Conservation (phyloP, 2,113 vertebrate species). For the Arothron firmamentum region DNA sequence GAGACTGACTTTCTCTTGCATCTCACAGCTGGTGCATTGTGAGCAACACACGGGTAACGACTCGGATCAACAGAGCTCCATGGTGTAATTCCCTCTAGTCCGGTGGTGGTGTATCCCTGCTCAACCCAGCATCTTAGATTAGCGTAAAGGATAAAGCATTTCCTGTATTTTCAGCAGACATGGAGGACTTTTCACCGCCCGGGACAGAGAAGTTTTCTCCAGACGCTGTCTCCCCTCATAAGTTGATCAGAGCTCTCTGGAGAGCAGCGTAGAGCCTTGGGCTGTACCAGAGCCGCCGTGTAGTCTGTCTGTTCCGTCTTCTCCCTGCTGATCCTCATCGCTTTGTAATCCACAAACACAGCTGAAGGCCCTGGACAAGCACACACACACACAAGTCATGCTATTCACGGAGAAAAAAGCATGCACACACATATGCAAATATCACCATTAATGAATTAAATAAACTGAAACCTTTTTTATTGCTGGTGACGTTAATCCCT, state of each 20-base stretch:
- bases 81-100: conserved; percentile 31
- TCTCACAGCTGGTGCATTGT: conserved; percentile 14
- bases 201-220: conserved; percentile 22
- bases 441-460: no score
- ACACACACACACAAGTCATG: conserved; percentile 10
- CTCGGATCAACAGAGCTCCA: neutral
- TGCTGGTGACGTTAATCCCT: neutral
- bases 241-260: conserved; percentile 42
- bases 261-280: conserved; percentile 43
- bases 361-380: neutral
- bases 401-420: neutral
- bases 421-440: no score
- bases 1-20: conserved; percentile 28
- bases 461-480: no score
- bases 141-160: conserved; percentile 10
- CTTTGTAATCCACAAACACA: conserved; percentile 47
- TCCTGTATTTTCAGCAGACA: conserved; percentile 30
- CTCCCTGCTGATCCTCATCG: conserved; percentile 37
- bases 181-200: neutral
- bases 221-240: conserved; percentile 23
- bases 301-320: conserved; percentile 35
- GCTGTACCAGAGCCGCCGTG: conserved; percentile 41
- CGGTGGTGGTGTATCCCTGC: conserved; percentile 11
- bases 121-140: conserved; percentile 20
- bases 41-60: neutral